Percentiles rank a stretch among this genome's conserved stretches.
Conservation (phyloP, 1,140 invertebrate genomes). For the Chironomus tepperi region DNA sequence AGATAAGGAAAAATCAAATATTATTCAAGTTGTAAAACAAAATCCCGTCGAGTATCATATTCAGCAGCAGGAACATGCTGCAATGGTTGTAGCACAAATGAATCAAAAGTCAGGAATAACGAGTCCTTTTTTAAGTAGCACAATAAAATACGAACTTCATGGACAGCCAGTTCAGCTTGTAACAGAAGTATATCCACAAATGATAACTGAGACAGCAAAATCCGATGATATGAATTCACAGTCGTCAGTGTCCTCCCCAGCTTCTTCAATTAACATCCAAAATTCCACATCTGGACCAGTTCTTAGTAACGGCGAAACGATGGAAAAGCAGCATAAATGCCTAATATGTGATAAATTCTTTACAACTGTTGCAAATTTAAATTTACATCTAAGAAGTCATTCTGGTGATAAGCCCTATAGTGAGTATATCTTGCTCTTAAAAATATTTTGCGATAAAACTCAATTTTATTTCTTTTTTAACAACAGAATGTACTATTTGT, state of each 20-base stretch:
- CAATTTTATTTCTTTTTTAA: slow-evolving; percentile 37
- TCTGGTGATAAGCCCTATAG: slow-evolving; percentile 49
- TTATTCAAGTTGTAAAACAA: not conserved
- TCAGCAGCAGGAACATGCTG: not conserved
- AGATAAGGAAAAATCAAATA: slow-evolving; percentile 4
- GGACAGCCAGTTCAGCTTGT: not conserved
- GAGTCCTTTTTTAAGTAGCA: slow-evolving; percentile 7
- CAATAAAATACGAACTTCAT: slow-evolving; percentile 4
- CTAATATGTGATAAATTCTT: slow-evolving; percentile 50
- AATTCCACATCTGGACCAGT: not conserved
- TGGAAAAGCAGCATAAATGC: slow-evolving; percentile 55
- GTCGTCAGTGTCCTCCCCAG: not conserved
- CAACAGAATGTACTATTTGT: slow-evolving; percentile 38
- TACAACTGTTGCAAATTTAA: slow-evolving; percentile 43
- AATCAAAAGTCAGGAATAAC: slow-evolving; percentile 8
- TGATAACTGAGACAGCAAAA: not conserved
- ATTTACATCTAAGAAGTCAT: slow-evolving; percentile 42
- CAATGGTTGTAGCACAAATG: slow-evolving; percentile 10
- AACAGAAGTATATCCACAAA: slow-evolving; percentile 3
- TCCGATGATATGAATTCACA: not conserved
- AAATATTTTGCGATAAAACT: slow-evolving; percentile 27
- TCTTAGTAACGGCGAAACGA: slow-evolving; percentile 38
- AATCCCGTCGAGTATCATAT: slow-evolving; percentile 16
- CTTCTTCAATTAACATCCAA: not conserved
- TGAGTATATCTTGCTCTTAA: not conserved